Evolutionary conservation across 2,797 vertebrate species (phyloP), one percentile per base, ranked within the genome.

Genomic region (Ptychobarbus kaznakovi): DNA sequence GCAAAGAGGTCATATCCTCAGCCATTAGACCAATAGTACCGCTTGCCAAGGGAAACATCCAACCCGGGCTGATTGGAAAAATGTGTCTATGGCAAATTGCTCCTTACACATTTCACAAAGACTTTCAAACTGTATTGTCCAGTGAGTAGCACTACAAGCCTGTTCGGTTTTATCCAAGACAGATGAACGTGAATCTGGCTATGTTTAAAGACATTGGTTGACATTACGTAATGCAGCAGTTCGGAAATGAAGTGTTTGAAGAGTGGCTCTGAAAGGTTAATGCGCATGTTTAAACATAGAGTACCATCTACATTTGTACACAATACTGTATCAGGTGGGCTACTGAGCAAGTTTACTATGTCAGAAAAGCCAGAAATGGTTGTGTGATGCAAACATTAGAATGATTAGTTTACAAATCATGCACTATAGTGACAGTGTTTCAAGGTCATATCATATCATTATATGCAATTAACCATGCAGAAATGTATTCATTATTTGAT

Each of bases 1-100:
- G 44, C 20, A 20, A 65, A 16, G 16, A 20, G 56, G 10, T 13
- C 32, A n/a, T 51, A 46, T 28, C 10, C 13, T 65, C 61, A 28
- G 11, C 40, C 46, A 76, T 83, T 76, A 66, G 73, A 38, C 61
- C 61, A 75, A 35, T 65, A 40, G 81, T 66, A 16, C 22, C 44
- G n/a, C 76, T 78, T 63, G n/a, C 56, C 40, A 78, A 25, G 22
- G 2, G 6, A n/a, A 76, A 40, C 12, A 58, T 76, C 20, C 12
- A 58, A 58, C 11, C 22, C 4, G 58, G 51, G 51, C 18, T n/a
- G 4, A 42, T 63, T 66, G 28, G 13, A 8, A 66, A 35, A 35
- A 66, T 3, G 1, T 35, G 28, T 6, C 15, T 66, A 18, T 4
- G 15, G 15, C 3, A 35, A 35, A 66, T 35, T 13, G 73, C 18